These are phyloP conservation scores for Balaenoptera acutorostrata DNA, from an alignment of 2,113 vertebrate genomes.

Conservation along the genomic window DNA sequence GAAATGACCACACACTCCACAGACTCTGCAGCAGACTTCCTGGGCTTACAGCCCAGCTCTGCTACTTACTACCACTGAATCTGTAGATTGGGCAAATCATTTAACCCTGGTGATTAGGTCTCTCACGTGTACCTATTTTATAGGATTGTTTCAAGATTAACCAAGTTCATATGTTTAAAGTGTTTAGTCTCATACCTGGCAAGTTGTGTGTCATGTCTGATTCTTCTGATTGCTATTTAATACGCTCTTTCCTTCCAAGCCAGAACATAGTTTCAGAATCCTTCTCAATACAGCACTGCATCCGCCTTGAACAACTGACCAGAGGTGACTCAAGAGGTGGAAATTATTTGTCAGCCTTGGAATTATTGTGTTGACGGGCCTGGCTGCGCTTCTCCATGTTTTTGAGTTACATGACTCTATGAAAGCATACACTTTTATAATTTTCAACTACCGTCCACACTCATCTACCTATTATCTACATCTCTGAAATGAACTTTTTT, in stretches of 20 bases:
- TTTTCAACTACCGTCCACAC: not conserved
- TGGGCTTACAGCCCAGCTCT: not conserved
- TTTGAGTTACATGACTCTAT: not conserved
- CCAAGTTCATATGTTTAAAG: not conserved
- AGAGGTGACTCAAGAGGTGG: not conserved
- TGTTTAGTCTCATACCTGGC: not conserved
- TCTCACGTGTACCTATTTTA: not conserved
- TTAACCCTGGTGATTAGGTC: not conserved
- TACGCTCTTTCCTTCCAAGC: not conserved
- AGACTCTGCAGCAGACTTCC: not conserved
- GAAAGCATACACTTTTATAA: not conserved
- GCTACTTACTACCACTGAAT: not conserved
- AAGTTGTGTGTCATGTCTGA: not conserved
- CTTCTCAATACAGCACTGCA: not conserved
- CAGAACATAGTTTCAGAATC: not conserved
- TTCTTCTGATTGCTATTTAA: not conserved
- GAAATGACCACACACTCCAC: not conserved
- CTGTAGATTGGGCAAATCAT: fast-evolving
- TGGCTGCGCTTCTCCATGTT: not conserved
- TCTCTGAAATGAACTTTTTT: not conserved
- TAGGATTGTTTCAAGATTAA: not conserved
- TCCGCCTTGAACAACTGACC: not conserved
- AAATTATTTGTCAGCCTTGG: not conserved
- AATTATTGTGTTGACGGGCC: not conserved
- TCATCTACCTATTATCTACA: not conserved